Evolutionary conservation across 2,113 vertebrate species (phyloP).

Genomic region (Mesocricetus auratus): DNA sequence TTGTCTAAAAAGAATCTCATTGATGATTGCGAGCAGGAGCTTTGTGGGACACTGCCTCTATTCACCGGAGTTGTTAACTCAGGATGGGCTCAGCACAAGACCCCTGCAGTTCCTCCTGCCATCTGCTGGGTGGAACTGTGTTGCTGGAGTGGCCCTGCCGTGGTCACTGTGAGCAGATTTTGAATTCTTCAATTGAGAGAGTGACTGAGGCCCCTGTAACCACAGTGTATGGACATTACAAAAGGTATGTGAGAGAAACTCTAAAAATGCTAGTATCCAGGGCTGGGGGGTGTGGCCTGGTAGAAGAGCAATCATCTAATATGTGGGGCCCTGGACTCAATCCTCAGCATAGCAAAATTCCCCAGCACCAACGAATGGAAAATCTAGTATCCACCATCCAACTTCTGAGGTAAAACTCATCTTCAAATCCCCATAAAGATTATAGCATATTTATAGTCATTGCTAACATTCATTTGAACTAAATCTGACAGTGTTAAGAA

Average conservation of each 20-base stretch:
- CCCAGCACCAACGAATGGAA: not conserved
- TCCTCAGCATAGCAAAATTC: not conserved
- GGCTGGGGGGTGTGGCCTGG: not conserved
- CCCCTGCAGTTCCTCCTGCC: not conserved
- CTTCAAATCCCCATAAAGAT: not conserved
- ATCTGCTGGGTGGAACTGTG: not conserved
- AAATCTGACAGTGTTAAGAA: not conserved
- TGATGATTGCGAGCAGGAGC: not conserved
- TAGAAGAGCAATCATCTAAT: not conserved
- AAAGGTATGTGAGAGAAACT: not conserved
- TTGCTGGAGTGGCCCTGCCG: not conserved
- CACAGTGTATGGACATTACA: too few relatives aligned
- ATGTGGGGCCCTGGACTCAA: not conserved
- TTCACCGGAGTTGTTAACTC: not conserved
- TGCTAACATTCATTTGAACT: constrained; percentile 8
- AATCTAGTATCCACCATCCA: not conserved
- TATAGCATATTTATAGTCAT: not conserved
- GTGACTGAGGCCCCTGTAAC: not conserved
- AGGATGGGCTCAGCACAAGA: not conserved
- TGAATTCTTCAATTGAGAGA: not conserved
- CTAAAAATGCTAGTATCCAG: not conserved
- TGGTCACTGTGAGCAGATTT: not conserved
- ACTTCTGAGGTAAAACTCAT: too few relatives aligned
- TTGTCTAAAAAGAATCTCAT: not conserved
- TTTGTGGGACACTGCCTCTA: not conserved